Conservation (phyloP, 2,113 vertebrate genomes). For the Sardina pilchardus region DNA sequence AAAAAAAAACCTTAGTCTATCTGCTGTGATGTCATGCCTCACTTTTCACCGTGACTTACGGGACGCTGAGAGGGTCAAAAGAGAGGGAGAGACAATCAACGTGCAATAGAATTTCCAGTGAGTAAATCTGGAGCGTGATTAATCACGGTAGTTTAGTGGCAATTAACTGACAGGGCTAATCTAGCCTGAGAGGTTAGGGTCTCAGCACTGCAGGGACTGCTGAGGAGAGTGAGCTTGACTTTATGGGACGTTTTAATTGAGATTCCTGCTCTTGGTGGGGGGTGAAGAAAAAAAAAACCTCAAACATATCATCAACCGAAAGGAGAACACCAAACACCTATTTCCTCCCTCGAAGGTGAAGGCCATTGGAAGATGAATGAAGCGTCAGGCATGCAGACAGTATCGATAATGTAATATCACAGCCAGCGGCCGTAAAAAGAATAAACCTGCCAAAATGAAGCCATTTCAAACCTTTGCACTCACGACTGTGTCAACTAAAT, state of each 20-base stretch:
- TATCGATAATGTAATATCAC: constrained; percentile 44
- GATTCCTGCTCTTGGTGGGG: not conserved
- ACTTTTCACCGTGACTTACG: constrained; percentile 57
- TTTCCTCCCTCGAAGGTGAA: constrained; percentile 51
- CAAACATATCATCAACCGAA: constrained; percentile 53
- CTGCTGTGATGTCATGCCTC: constrained; percentile 60
- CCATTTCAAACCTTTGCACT: not conserved
- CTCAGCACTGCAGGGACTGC: constrained; percentile 53
- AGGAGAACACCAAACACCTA: constrained; percentile 48
- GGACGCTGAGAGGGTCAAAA: constrained; percentile 40
- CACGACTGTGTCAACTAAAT: constrained; percentile 12
- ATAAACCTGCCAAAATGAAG: constrained; percentile 34
- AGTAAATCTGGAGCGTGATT: constrained; percentile 63
- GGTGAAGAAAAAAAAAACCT: constrained; percentile 46
- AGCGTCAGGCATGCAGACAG: constrained; percentile 59
- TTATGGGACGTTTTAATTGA: constrained; percentile 47
- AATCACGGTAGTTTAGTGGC: constrained; percentile 66
- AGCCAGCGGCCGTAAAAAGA: constrained; percentile 44
- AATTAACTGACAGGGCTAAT: constrained; percentile 74
- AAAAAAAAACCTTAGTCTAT: constrained; percentile 15
- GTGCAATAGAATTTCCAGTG: constrained; percentile 56
- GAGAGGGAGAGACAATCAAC: constrained; percentile 59
- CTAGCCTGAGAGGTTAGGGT: constrained; percentile 54
- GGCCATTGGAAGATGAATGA: constrained; percentile 56
- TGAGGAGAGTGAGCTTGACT: constrained; percentile 61